Evolutionary conservation across 2,113 vertebrate genomes (phyloP), one percentile per base, ranked within the genome.

Genomic region (Ictalurus punctatus): DNA sequence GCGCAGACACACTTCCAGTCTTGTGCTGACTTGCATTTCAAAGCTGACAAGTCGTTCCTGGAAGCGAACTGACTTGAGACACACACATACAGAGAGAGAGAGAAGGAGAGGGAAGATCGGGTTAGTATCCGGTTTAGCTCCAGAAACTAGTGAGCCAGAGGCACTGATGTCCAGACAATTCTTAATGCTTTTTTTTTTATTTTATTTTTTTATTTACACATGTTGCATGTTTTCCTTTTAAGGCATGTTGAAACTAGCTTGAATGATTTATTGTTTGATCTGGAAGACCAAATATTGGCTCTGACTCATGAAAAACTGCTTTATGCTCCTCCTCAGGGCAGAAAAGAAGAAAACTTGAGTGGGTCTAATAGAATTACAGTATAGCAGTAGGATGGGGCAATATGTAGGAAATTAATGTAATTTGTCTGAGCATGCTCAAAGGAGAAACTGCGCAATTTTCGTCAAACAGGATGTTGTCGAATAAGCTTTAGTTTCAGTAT

Each of bases 21-120:
- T 94, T 96, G 95, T 96, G 95, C 94, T 93, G 95, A 96, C 95
- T 95, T 95, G 95, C 94, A 94, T 94, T 92, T 93, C 91, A 94
- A 94, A 94, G 93, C 90, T 88, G 92, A 93, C 90, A 92, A 93
- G 92, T 92, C 92, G 93, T 95, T 95, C 92, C 94, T 94, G 95
- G 92, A 95, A 95, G 92, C 92, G 76, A 93, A 94, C 92, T 92
- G 90, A 90, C 91, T 90, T 82, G 89, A 89, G 88, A 86, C 83
- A 52, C 87, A 89, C 65, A 40, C 71, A 67, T 34, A 58, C 82
- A 85, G 58, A 58, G 63, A 87, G 34, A 87, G 34, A 86, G 13
- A 84, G 44, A 79, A 76, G 58, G 73, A 76, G 52, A 79, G 54
- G 37, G 76, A 79, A 76, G 67, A 86, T 80, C n/a, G 30, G 61